Conservation (phyloP, 1,140 invertebrate species). For the Platyura marginata region DNA sequence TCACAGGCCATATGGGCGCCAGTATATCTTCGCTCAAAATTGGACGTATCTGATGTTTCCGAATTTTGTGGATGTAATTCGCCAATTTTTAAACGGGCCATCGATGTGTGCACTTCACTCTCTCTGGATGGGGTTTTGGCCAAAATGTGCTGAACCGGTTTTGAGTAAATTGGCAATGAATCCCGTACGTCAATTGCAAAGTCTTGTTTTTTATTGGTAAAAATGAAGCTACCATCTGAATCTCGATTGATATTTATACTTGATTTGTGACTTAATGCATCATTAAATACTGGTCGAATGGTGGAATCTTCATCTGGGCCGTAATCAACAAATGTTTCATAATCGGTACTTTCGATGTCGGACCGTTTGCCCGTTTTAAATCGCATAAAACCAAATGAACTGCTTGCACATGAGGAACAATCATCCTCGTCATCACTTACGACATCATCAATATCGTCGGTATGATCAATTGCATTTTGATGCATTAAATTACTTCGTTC, state of each 20-base stretch:
- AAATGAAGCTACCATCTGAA: not conserved
- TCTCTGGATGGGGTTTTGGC: constrained; percentile 12
- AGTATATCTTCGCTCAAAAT: constrained; percentile 27
- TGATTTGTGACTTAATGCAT: not conserved
- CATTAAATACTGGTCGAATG: not conserved
- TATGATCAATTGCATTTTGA: constrained; percentile 35
- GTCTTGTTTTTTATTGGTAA: not conserved
- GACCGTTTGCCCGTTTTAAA: constrained; percentile 33
- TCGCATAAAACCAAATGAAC: constrained; percentile 40
- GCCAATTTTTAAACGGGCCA: constrained; percentile 24
- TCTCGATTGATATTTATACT: not conserved
- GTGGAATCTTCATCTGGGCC: constrained; percentile 7
- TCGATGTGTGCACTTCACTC: constrained; percentile 25
- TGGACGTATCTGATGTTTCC: constrained; percentile 37
- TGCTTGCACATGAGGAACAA: constrained; percentile 29
- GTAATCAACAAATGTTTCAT: constrained; percentile 30
- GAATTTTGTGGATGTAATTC: constrained; percentile 20
- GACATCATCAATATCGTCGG: no score
- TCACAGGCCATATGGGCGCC: constrained; percentile 38
- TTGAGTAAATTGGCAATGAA: constrained; percentile 17
- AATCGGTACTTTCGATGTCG: constrained; percentile 13
- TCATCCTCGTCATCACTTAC: constrained; percentile 13
- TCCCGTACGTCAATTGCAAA: constrained; percentile 9
- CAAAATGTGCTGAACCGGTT: constrained; percentile 11
- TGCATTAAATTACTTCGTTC: constrained; percentile 22